phyloP scores from a whole-genome alignment of 2,888 invertebrate genomes.

The Cacoxenus indagator region DNA sequence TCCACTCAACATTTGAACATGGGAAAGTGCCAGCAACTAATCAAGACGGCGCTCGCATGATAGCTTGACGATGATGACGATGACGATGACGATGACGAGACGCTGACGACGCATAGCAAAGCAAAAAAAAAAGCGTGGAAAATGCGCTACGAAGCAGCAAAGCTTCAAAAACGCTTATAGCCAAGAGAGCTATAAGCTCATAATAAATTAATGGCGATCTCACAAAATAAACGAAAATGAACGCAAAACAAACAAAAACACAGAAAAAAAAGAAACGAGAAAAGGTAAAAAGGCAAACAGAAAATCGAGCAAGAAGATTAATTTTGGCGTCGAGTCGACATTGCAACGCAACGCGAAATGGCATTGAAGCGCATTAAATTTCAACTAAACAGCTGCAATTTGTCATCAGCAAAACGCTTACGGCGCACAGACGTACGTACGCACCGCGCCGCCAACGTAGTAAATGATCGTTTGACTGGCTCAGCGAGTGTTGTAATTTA shows the following conservation, averaged over 20 bases:
- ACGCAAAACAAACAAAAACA: neutral
- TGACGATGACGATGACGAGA: neutral
- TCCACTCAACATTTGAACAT: neutral
- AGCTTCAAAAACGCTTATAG: neutral
- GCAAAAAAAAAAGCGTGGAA: neutral
- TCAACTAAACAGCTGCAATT: slow-evolving; percentile 14
- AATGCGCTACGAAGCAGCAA: neutral
- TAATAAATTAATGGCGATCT: neutral
- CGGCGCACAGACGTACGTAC: neutral
- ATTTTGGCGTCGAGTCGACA: neutral
- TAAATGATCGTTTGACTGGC: too few species aligned
- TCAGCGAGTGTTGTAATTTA: neutral
- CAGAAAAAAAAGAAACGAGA: neutral
- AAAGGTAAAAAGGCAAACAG: neutral
- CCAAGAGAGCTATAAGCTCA: neutral
- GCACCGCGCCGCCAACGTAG: neutral
- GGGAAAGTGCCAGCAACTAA: slow-evolving; percentile 12
- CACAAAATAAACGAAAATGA: neutral
- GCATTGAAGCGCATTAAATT: slow-evolving; percentile 10
- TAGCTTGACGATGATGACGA: neutral
- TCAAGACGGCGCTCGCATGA: too few species aligned
- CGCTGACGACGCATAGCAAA: neutral
- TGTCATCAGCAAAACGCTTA: slow-evolving; percentile 13
- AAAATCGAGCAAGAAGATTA: neutral
- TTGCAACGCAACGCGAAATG: neutral